Base-by-base conservation (phyloP, 2,888 invertebrate genomes). In the Crossocerus cetratus region DNA sequence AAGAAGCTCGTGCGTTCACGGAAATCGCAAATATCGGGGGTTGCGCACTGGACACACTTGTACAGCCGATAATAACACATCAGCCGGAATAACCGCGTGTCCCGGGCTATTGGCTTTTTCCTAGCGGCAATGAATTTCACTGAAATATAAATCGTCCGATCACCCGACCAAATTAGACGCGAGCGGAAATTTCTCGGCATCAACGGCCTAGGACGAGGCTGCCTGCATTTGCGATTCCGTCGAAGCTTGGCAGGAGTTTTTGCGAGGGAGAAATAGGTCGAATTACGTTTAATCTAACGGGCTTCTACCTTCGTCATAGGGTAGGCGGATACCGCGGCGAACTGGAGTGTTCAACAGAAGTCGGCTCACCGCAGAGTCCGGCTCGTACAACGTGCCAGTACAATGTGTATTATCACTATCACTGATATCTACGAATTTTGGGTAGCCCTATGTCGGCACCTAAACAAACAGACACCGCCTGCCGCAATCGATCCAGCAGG, bases 131-230 rank as follows among this genome's bases (percentile, higher is more conserved):
- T 81, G 83, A 76, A 82, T 82, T 76, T 66, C 68, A 20, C 57
- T 59, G 74, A 80, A 76, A 78, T 83, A 84, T 78, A 84, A 82
- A 82, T 83, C 82, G 80, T 56, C 54, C 72, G 64, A 71, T 68
- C 76, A 64, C 62, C 65, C 80, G 76, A 80, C 1, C 78, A 74
- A 83, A 83, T 83, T 82, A 83, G 80, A 72, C 71, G 73, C 57
- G 69, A 74, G 66, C 75, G 64, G 71, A 64, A 49, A 49, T 49
- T 16, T 49, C 8, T n/a, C 49, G 49, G 13, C 49, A 32, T 49
- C n/a, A n/a, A 49, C 16, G 49, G 14, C n/a, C n/a, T n/a, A 16
- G 16, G 14, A 0, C 49, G 1, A n/a, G 14, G 49, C 49, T 14
- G 43, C 43, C 43, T 13, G 13, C 43, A 49, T 16, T 49, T 16